Percentiles rank a stretch among this genome's conserved stretches.
These are phyloP conservation scores for Heliconius charithonia DNA, from an alignment of 2,888 invertebrate species.

Conservation along the genomic window DNA sequence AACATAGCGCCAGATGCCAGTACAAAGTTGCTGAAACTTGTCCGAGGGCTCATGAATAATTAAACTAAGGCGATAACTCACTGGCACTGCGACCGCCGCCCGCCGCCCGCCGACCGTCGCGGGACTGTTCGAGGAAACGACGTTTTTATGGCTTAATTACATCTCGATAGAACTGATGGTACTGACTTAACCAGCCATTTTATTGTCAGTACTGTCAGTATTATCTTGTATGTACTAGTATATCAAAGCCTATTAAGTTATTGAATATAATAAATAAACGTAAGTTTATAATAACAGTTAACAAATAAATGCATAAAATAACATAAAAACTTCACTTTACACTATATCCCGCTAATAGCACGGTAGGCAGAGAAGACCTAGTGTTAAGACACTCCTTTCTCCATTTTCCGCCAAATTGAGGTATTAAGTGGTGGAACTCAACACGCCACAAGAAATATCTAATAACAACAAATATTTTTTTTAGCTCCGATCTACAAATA, in stretches of 20 bases:
- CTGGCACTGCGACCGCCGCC: slow-evolving; percentile 55
- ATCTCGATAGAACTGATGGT: slow-evolving; percentile 54
- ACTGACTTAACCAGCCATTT: slow-evolving; percentile 16
- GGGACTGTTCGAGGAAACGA: slow-evolving; percentile 69
- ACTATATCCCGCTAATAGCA: too few species aligned
- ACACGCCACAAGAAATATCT: too few species aligned
- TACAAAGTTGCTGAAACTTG: slow-evolving; percentile 68
- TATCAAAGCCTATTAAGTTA: neutral
- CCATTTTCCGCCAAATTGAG: too few species aligned
- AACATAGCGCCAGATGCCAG: slow-evolving; percentile 70
- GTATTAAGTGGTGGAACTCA: too few species aligned
- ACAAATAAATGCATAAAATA: too few species aligned
- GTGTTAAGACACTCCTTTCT: too few species aligned
- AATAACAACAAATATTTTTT: neutral
- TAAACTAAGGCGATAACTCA: slow-evolving; percentile 78
- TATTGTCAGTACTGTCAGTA: neutral
- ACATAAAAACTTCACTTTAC: too few species aligned
- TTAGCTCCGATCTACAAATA: slow-evolving; percentile 37
- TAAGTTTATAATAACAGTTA: too few species aligned
- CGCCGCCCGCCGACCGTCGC: slow-evolving; percentile 50
- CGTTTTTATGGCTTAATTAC: slow-evolving; percentile 78
- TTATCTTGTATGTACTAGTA: neutral
- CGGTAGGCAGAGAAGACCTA: too few species aligned
- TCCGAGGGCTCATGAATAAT: slow-evolving; percentile 76
- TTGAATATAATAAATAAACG: too few species aligned